These are phyloP conservation scores for Scolanthus callimorphus DNA, from an alignment of 92 coral and sea anemone genomes.

Conservation along the genomic window DNA sequence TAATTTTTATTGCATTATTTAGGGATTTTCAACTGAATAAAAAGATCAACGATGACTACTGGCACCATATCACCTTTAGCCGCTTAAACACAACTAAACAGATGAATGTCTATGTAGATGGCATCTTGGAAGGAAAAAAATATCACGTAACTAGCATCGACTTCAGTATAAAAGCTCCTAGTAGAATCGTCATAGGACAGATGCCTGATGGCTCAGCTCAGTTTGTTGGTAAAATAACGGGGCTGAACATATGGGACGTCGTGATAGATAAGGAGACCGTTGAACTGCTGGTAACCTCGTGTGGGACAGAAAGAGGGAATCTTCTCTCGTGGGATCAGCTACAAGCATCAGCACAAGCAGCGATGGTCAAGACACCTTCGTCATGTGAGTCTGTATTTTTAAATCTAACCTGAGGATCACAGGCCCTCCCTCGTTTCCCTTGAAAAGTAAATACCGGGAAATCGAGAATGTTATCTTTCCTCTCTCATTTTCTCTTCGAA, in stretches of 20 bases:
- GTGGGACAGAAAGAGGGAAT: constrained; percentile 20
- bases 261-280: constrained; percentile 1
- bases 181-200: constrained; percentile 19
- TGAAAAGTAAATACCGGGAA: too few relatives aligned
- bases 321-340: constrained; percentile 14
- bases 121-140: background rate
- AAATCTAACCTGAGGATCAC: too few relatives aligned
- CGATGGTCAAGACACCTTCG: constrained; percentile 8
- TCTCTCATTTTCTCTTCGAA: too few relatives aligned
- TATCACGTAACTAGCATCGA: background rate
- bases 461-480: too few relatives aligned
- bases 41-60: constrained; percentile 41
- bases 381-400: constrained; percentile 38
- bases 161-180: background rate
- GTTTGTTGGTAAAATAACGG: constrained; percentile 25
- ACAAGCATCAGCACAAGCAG: constrained; percentile 9
- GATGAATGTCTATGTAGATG: constrained; percentile 19
- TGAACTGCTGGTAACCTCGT: constrained; percentile 14
- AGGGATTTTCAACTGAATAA: background rate
- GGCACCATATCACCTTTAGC: constrained; percentile 36
- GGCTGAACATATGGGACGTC: constrained; percentile 37
- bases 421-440: too few relatives aligned
- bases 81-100: background rate
- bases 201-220: background rate
- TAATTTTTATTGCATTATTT: background rate